Conservation (phyloP, 2,888 invertebrate species). For the Deilephila porcellus region DNA sequence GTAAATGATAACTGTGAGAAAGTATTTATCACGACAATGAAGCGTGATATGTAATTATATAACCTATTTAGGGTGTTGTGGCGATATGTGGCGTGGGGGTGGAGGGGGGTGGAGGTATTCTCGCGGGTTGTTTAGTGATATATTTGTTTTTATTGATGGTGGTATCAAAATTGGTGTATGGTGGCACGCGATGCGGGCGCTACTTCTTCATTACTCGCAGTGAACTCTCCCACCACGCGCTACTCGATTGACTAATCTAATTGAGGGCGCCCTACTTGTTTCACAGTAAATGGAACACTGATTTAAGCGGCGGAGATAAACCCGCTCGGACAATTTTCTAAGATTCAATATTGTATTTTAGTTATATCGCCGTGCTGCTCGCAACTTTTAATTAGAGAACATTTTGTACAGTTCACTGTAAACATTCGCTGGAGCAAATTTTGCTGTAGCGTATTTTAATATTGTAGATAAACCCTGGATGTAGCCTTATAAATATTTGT, state of each 20-base stretch:
- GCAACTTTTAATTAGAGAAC: conserved; percentile 12
- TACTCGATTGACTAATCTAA: conserved; percentile 67
- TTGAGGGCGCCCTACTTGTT: conserved; percentile 51
- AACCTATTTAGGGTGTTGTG: conserved; percentile 75
- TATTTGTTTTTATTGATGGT: conserved; percentile 77
- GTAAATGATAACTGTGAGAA: conserved; percentile 85
- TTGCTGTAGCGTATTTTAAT: background rate
- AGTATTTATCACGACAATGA: conserved; percentile 85
- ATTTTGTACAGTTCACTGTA: conserved; percentile 3
- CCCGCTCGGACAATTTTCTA: conserved; percentile 16
- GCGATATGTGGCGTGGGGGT: conserved; percentile 61
- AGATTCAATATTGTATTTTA: conserved; percentile 19
- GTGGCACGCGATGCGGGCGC: conserved; percentile 70
- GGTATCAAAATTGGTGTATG: conserved; percentile 58
- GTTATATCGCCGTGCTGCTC: conserved; percentile 4
- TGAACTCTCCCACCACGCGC: conserved; percentile 51
- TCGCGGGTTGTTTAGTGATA: conserved; percentile 61
- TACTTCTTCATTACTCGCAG: conserved; percentile 58
- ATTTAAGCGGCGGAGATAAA: conserved; percentile 27
- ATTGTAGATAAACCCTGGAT: background rate
- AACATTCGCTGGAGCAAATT: background rate
- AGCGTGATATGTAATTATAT: conserved; percentile 84
- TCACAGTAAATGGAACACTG: conserved; percentile 30
- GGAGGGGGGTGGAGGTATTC: conserved; percentile 43
- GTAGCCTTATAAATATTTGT: background rate